These are phyloP conservation scores for Eudasyphora cyanicolor DNA, from an alignment of 2,888 invertebrate species.

Conservation along the genomic window DNA sequence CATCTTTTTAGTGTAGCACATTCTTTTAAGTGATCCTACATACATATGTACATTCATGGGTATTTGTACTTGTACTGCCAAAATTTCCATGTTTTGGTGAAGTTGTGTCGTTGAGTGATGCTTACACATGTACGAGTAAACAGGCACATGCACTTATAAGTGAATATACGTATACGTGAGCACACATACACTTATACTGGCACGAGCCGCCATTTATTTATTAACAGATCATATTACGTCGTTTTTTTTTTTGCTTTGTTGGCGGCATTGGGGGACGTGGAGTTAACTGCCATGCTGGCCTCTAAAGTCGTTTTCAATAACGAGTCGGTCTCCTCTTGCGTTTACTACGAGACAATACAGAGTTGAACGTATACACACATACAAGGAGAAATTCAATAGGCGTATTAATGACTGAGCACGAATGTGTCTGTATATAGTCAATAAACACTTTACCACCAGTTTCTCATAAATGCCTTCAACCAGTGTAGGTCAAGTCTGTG, in stretches of 20 bases:
- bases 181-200: slow-evolving; percentile 11
- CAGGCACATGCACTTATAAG: slow-evolving; percentile 23
- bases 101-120: neutral
- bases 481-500: too few relatives aligned
- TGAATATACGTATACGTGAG: neutral
- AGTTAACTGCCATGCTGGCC: neutral
- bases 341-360: neutral
- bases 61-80: neutral
- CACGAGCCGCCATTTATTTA: slow-evolving; percentile 35
- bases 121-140: neutral
- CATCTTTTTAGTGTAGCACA: too few relatives aligned
- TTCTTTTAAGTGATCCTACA: too few relatives aligned
- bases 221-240: slow-evolving; percentile 37
- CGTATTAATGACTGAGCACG: too few relatives aligned
- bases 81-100: too few relatives aligned
- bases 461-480: too few relatives aligned
- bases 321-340: neutral
- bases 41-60: neutral
- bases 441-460: neutral
- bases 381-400: too few relatives aligned
- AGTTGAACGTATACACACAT: slow-evolving; percentile 20
- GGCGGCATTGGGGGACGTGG: neutral
- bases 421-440: neutral
- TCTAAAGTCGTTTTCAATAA: slow-evolving; percentile 25
- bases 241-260: neutral